Conservation (phyloP, 2,888 invertebrate species). For the Drosophila barbarae region DNA sequence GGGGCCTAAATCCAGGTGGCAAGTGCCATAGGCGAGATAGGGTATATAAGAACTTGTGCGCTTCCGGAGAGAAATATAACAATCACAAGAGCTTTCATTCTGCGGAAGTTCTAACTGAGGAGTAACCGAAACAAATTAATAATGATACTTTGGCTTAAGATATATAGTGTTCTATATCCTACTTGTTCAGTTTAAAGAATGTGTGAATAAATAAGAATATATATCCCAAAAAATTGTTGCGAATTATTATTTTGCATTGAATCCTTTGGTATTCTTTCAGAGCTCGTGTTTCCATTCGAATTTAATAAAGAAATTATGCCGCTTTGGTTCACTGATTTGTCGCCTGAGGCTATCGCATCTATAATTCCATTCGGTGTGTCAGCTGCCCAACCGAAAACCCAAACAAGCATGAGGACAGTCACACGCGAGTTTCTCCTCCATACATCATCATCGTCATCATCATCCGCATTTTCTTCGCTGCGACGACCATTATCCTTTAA, state of each 20-base stretch:
- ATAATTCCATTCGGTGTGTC: slow-evolving; percentile 19
- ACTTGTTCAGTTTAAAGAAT: too few species aligned
- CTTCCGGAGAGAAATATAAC: neutral
- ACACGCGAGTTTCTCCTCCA: slow-evolving; percentile 20
- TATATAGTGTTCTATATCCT: neutral
- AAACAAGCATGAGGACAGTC: slow-evolving; percentile 4
- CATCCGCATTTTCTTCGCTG: slow-evolving; percentile 6
- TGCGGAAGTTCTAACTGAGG: neutral
- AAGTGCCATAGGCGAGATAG: slow-evolving; percentile 24
- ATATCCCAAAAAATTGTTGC: neutral
- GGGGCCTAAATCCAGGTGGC: slow-evolving; percentile 24
- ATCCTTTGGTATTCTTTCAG: neutral
- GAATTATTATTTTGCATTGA: neutral
- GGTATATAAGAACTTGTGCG: slow-evolving; percentile 11
- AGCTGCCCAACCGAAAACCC: slow-evolving; percentile 1
- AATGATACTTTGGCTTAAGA: neutral
- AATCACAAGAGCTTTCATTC: neutral
- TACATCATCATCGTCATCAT: slow-evolving; percentile 27
- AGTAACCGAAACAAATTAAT: neutral
- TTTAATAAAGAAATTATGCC: slow-evolving; percentile 8
- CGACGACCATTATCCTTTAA: slow-evolving; percentile 38
- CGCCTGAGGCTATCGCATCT: slow-evolving; percentile 8
- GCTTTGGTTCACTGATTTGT: slow-evolving; percentile 12
- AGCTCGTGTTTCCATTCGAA: neutral
- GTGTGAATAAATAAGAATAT: neutral